Evolutionary conservation across 2,797 vertebrate genomes (phyloP), one percentile per base, ranked within the genome.

Genomic region (Sebastes umbrosus): DNA sequence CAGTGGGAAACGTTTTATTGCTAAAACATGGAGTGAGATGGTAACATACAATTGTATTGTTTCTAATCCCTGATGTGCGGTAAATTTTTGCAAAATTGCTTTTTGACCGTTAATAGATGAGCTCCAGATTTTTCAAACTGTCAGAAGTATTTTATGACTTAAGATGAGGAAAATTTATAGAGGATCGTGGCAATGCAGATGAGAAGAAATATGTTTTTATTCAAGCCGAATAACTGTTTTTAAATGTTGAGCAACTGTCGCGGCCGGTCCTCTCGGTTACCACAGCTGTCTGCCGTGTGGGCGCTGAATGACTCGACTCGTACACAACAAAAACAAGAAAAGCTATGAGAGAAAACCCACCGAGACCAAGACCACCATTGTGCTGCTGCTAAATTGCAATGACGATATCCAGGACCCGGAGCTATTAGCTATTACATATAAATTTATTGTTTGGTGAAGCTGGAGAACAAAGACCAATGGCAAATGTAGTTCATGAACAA

Each of bases 261-360:
- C 6, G 29, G 46, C 36, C 77, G 12, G 24, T 78, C 73, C 34
- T 43, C 32, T 52, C 1, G 2, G 25, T 58, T 8, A 59, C 69
- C 77, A 73, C 84, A 87, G 78, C 84, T 91, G 87, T 78, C 58
- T 63, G 59, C 80, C 85, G 88, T 82, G 82, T 86, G 87, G 80
- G 27, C 73, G 55, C 65, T 27, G 62, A 32, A 39, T 32, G 59
- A 63, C 73, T 65, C 7, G 4, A 63, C 73, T 68, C 5, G 3
- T 6, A 62, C 39, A 32, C 4, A 24, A 65, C 16, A 68, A 58
- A 73, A 74, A 36, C 25, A 71, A 82, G 68, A 81, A 43, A 72
- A 75, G 58, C 73, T 78, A 71, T 24, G 12, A 32, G 24, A 71
- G 39, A 82, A 86, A 89, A 62, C 13, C 79, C 79, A 79, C 70